phyloP scores from a whole-genome alignment of 1,140 invertebrate species.

The Bathynomus jamesi region DNA sequence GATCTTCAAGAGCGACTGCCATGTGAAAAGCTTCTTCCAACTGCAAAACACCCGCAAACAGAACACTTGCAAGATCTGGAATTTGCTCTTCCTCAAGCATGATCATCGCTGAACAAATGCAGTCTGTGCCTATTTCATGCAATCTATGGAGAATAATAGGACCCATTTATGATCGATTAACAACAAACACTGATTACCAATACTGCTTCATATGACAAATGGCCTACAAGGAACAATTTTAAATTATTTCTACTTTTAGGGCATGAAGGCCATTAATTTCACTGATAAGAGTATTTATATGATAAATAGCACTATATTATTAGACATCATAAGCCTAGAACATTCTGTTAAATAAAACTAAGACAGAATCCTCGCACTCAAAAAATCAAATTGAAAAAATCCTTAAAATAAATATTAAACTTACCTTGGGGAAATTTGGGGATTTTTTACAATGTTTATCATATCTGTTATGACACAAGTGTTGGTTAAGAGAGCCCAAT shows the following conservation, averaged over 20 bases:
- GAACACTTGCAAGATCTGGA: constrained; percentile 58
- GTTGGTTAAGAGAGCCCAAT: constrained; percentile 7
- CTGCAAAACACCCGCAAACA: constrained; percentile 71
- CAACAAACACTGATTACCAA: constrained; percentile 32
- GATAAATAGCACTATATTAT: too few relatives aligned
- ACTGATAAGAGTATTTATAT: too few relatives aligned
- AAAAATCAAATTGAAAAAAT: too few relatives aligned
- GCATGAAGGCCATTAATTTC: too few relatives aligned
- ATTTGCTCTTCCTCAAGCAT: constrained; percentile 66
- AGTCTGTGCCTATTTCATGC: constrained; percentile 85
- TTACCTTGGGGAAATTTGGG: constrained; percentile 22
- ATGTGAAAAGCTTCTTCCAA: constrained; percentile 81
- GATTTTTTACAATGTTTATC: constrained; percentile 26
- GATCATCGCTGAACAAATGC: constrained; percentile 75
- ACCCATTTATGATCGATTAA: too few relatives aligned
- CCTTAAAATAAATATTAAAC: too few relatives aligned
- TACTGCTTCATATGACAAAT: constrained; percentile 35
- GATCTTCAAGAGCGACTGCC: constrained; percentile 74
- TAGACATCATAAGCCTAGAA: too few relatives aligned
- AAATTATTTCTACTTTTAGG: background rate
- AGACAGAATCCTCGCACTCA: too few relatives aligned
- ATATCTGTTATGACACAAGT: constrained; percentile 13
- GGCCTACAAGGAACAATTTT: constrained; percentile 53
- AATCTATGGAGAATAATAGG: constrained; percentile 46
- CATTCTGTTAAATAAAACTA: too few relatives aligned